These are phyloP conservation scores for Drosophila leonis DNA, from an alignment of 2,888 invertebrate species.

Conservation along the genomic window DNA sequence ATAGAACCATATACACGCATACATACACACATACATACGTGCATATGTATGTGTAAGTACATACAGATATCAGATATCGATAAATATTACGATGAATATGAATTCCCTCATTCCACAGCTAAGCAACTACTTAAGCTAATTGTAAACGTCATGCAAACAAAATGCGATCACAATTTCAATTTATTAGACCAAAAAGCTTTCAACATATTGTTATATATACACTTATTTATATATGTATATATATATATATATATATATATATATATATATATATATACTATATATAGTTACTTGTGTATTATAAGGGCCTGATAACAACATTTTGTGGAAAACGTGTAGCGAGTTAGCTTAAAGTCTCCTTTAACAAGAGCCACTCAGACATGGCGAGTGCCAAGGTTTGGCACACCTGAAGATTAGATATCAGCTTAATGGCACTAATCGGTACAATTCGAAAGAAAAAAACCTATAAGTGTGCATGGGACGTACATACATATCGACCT, in stretches of 20 bases:
- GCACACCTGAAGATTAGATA: conserved; percentile 39
- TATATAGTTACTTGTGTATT: too few species aligned
- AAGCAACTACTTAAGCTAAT: conserved; percentile 44
- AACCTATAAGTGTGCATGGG: not conserved
- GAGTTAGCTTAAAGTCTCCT: not conserved
- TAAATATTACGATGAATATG: not conserved
- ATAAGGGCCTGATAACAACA: conserved; percentile 11
- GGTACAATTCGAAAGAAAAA: conserved; percentile 12
- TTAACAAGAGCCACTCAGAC: conserved; percentile 19
- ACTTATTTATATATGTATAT: not conserved
- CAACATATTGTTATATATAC: not conserved
- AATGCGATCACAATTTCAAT: conserved; percentile 47
- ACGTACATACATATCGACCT: conserved; percentile 19
- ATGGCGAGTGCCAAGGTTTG: conserved; percentile 1
- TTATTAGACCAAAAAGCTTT: conserved; percentile 43
- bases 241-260: not conserved
- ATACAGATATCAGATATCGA: not conserved
- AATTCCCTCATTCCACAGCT: not conserved
- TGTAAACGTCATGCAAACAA: conserved; percentile 51
- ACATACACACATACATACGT: too few species aligned
- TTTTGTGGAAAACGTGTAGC: conserved; percentile 5
- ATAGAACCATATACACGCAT: not conserved
- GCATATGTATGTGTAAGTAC: not conserved
- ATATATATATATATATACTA: not conserved
- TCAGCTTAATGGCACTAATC: conserved; percentile 26